Percentiles rank a stretch among this genome's conserved stretches.
Conservation (phyloP, 2,888 invertebrate genomes). For the Bellardia bayeri region DNA sequence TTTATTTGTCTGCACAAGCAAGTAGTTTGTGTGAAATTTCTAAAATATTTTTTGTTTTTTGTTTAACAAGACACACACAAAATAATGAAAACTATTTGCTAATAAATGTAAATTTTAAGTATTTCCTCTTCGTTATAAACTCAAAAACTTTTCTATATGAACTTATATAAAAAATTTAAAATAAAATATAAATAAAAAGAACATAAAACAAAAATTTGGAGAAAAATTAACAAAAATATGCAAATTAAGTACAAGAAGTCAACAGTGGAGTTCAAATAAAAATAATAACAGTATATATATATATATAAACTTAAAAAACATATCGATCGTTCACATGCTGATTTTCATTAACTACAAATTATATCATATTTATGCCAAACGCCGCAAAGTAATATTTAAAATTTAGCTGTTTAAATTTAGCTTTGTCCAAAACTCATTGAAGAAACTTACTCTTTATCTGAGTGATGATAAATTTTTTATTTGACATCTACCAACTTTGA, state of each 20-base stretch:
- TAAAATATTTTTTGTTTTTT: conserved; percentile 46
- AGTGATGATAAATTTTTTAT: too few species aligned
- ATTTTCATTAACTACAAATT: too few species aligned
- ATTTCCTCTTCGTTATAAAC: conserved; percentile 83
- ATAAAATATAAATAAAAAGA: conserved; percentile 45
- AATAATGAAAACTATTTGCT: conserved; percentile 66
- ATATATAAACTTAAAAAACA: too few species aligned
- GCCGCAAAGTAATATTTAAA: too few species aligned
- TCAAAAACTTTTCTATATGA: conserved; percentile 63
- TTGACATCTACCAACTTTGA: too few species aligned
- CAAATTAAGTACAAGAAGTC: conserved; percentile 79
- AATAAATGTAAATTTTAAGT: conserved; percentile 82
- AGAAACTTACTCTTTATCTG: too few species aligned
- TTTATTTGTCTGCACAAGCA: background rate
- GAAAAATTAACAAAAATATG: conserved; percentile 83
- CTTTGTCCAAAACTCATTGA: too few species aligned
- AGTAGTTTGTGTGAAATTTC: background rate
- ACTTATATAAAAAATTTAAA: conserved; percentile 16
- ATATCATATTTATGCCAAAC: too few species aligned
- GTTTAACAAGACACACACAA: conserved; percentile 34
- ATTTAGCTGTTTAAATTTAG: too few species aligned
- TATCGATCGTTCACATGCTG: too few species aligned
- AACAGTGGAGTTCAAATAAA: conserved; percentile 62
- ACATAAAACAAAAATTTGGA: conserved; percentile 76
- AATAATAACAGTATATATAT: too few species aligned